Evolutionary conservation across 1,140 invertebrate species (phyloP), one percentile per base, ranked within the genome.

Genomic region (Drosophila nannoptera): DNA sequence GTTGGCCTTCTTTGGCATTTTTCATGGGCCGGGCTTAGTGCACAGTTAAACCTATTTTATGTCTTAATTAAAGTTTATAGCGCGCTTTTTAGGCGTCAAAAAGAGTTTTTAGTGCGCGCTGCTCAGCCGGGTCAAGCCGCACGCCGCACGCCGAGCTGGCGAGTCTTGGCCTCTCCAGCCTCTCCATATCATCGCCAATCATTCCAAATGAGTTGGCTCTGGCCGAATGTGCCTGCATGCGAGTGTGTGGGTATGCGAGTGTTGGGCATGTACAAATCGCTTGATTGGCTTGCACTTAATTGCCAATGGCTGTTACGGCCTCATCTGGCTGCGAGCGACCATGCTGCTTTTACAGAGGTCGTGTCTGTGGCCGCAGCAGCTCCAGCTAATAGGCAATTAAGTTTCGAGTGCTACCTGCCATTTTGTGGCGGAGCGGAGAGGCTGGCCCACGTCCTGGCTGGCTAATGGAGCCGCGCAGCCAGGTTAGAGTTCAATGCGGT

Each of bases 21-120:
- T 48, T 12, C 62, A 52, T 64, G 33, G 59, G 49, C 73, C 64
- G 64, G 38, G 63, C 78, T 83, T 78, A 83, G 80, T 83, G 62
- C 76, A 83, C 65, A 74, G 80, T 84, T 83, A 83, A 83, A 76
- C 67, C 66, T 69, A 83, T 68, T 83, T 83, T 84, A 83, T 83
- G 80, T 83, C 80, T 83, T 83, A 83, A 83, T 83, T 83, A 83
- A 84, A 84, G 80, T 83, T 83, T 84, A 83, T 80, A 83, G 80
- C 66, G 60, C 76, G 64, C 71, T 75, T 75, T 69, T 75, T 73
- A 84, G 80, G 80, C 80, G 80, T 83, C 81, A 83, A 83, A 83
- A 72, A 83, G 76, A 78, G 80, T 78, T 59, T 67, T 75, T 40
- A 71, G 68, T 70, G 78, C 77, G 45, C 73, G 73, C 70, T 82